phyloP scores from a whole-genome alignment of 1,140 invertebrate genomes.

The Drosophila obscura region DNA sequence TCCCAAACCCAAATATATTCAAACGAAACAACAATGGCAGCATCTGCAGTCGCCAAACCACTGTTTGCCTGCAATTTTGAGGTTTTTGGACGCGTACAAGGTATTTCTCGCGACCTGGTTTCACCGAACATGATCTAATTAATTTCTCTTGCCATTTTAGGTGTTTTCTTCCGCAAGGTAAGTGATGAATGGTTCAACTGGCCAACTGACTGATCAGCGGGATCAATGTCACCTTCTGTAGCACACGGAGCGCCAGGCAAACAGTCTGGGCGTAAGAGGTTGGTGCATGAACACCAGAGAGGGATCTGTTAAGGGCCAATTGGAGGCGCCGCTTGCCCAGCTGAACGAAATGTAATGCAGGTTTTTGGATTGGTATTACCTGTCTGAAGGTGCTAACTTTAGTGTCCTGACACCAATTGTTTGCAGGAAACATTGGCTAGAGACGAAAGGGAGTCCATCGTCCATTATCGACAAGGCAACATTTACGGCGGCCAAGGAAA shows the following conservation, averaged over 20 bases:
- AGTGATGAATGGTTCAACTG: conserved; percentile 1
- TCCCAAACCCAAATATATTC: background rate
- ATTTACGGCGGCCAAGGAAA: conserved; percentile 83
- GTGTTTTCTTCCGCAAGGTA: conserved; percentile 78
- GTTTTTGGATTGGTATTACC: too few relatives aligned
- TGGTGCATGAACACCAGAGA: conserved; percentile 89
- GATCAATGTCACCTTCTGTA: conserved; percentile 60
- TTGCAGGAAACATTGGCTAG: conserved; percentile 67
- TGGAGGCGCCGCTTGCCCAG: conserved; percentile 86
- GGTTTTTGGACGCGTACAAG: conserved; percentile 86
- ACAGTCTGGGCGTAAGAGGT: conserved; percentile 86
- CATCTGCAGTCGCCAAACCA: conserved; percentile 10
- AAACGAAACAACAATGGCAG: conserved; percentile 14
- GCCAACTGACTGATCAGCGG: background rate
- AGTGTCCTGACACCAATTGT: background rate
- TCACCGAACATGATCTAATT: conserved; percentile 1
- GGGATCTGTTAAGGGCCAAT: conserved; percentile 87
- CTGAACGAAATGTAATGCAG: conserved; percentile 87
- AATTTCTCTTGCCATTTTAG: conserved; percentile 22
- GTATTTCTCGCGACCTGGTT: conserved; percentile 52
- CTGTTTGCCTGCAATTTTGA: conserved; percentile 84
- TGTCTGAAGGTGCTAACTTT: too few relatives aligned
- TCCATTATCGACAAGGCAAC: conserved; percentile 86
- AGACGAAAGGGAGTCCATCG: conserved; percentile 86
- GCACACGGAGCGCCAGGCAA: conserved; percentile 87